phyloP scores from a whole-genome alignment of 2,888 invertebrate species.

The Pristionchus entomophagus region DNA sequence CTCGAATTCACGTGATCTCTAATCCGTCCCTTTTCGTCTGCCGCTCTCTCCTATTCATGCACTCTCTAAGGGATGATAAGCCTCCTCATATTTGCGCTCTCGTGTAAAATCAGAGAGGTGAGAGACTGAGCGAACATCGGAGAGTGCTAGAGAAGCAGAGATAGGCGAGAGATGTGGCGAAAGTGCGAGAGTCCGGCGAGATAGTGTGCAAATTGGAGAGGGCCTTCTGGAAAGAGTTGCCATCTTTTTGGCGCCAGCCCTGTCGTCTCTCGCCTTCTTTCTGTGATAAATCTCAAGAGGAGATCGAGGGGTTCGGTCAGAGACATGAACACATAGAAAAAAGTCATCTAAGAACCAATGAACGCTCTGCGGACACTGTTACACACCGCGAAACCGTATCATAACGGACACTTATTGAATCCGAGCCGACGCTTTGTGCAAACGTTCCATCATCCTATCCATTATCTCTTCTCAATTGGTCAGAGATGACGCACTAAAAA shows the following conservation, averaged over 20 bases:
- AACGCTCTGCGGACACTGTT: slow-evolving; percentile 11
- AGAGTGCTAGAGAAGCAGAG: slow-evolving; percentile 24
- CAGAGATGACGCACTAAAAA: too few relatives aligned
- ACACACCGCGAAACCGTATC: too few relatives aligned
- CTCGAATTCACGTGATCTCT: background rate
- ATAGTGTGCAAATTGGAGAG: background rate
- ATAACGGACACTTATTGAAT: too few relatives aligned
- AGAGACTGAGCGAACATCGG: background rate
- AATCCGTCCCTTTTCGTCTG: background rate
- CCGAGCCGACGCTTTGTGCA: too few relatives aligned
- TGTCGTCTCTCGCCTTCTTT: background rate
- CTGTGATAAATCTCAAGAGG: slow-evolving; percentile 35
- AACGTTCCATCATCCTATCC: too few relatives aligned
- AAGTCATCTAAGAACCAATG: background rate
- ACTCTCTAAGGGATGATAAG: slow-evolving; percentile 29
- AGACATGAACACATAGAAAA: background rate
- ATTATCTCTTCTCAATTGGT: too few relatives aligned
- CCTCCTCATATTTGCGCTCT: slow-evolving; percentile 34
- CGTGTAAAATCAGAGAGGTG: slow-evolving; percentile 35
- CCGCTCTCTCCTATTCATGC: background rate
- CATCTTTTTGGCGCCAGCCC: slow-evolving; percentile 33
- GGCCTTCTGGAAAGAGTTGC: background rate
- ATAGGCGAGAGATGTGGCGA: background rate
- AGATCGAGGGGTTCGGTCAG: slow-evolving; percentile 8
- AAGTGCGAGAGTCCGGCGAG: background rate